phyloP scores from a whole-genome alignment of 2,797 vertebrate species.

The Falco peregrinus region DNA sequence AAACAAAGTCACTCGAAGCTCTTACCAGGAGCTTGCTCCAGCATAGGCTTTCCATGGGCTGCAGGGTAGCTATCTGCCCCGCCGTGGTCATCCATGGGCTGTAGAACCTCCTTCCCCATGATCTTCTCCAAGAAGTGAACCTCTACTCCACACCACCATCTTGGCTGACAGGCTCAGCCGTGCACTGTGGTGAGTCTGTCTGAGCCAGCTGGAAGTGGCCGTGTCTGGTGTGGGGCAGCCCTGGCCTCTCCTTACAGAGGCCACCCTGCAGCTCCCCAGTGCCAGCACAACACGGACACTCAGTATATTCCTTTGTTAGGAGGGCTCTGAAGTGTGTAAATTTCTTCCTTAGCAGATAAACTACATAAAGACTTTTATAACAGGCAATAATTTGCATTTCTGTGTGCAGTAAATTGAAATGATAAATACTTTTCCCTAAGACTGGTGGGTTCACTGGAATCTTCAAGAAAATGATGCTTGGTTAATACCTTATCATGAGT shows the following conservation, averaged over 20 bases:
- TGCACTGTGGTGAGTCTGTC: neutral
- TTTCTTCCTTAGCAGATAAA: neutral
- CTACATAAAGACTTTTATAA: neutral
- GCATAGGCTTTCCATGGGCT: neutral
- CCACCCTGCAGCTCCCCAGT: neutral
- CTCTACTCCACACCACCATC: accelerated
- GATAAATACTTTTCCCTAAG: neutral
- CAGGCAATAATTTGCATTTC: neutral
- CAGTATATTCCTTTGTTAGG: neutral
- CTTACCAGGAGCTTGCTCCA: neutral
- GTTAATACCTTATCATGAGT: neutral
- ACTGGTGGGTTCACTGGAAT: neutral
- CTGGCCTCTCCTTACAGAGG: neutral
- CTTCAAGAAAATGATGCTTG: neutral
- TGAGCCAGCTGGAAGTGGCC: neutral
- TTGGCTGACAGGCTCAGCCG: neutral
- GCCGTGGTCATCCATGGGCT: neutral
- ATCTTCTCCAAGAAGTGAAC: neutral
- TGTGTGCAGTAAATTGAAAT: neutral
- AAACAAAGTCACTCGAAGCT: neutral
- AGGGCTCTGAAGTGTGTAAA: neutral
- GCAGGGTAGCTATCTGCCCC: neutral
- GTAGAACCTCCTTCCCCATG: neutral
- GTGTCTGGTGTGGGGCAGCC: accelerated
- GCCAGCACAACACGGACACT: neutral